phyloP scores from a whole-genome alignment of 1,140 invertebrate genomes.

The Branchinecta lynchi region DNA sequence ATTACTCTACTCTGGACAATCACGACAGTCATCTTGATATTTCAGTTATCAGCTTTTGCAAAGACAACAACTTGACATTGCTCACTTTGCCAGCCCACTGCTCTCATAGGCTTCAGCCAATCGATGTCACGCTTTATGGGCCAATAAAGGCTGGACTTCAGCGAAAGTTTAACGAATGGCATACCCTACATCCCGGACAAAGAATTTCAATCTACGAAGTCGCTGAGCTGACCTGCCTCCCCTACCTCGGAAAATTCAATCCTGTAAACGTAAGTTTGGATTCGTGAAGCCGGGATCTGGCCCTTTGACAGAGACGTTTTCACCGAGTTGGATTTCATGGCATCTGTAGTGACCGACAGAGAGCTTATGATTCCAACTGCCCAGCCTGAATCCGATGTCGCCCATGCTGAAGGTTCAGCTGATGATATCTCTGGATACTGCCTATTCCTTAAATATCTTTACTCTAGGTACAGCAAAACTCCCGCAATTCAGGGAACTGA shows the following conservation, averaged over 20 bases:
- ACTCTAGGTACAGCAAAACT: too few relatives aligned
- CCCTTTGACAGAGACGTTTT: too few relatives aligned
- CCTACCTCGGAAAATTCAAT: not conserved
- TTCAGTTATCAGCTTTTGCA: not conserved
- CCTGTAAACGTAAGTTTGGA: not conserved
- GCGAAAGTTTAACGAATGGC: not conserved
- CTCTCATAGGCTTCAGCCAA: not conserved
- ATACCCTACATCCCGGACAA: not conserved
- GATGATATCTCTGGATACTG: too few relatives aligned
- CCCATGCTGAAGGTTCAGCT: too few relatives aligned
- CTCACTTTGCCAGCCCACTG: not conserved
- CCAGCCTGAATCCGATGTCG: too few relatives aligned
- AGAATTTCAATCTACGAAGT: not conserved
- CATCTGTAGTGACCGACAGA: too few relatives aligned
- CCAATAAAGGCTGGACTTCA: not conserved
- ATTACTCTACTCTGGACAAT: too few relatives aligned
- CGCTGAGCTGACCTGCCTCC: not conserved
- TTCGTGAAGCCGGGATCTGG: not conserved
- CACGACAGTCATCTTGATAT: constrained; percentile 5
- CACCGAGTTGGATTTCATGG: too few relatives aligned
- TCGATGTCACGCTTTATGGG: not conserved
- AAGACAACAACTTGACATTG: not conserved
- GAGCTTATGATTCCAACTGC: too few relatives aligned
- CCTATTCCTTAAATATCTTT: too few relatives aligned
- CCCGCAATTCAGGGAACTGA: too few relatives aligned